Evolutionary conservation across 2,888 invertebrate genomes (phyloP), one percentile per base, ranked within the genome.

Genomic region (Dione juno): DNA sequence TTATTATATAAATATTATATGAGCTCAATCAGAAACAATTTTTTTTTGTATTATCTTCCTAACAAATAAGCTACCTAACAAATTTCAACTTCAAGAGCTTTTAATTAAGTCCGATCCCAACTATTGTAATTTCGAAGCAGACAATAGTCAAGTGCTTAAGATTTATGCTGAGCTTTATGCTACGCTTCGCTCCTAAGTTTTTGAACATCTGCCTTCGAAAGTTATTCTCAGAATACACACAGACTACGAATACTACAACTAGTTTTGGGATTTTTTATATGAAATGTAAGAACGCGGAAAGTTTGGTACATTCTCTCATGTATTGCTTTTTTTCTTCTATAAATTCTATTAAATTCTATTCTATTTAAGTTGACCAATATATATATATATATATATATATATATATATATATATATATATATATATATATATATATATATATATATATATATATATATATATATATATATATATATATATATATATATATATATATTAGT

Each of bases 151-250:
- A 43, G 59, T n/a, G 65, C 50, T 28, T 45, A 43, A 59, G 70
- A 70, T 70, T 70, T 66, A 70, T 66, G 43, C 66, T 40, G 59
- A 61, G 52, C 69, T 58, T 19, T 50, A 28, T 52, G 35, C 54
- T 16, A 58, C 53, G 43, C 66, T 66, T 66, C 53, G 59, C 41
- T 14, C 52, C 43, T 19, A 45, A 70, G 43, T 66, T 61, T 66
- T 61, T 43, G 52, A 66, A 66, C 70, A 70, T 66, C 70, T 70
- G 70, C 41, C 43, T 43, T 28, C 43, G 43, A 59, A 43, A 59
- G 59, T 43, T 59, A 43, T 41, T 41, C 2, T n/a, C 43, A 14
- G 6, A 43, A 59, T 41, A 59, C 21, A n/a, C 59, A 59, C 19
- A 58, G n/a, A 43, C 10, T 59, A n/a, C 21, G 11, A 41, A 14